phyloP scores from a whole-genome alignment of 2,797 vertebrate genomes.

The Chiloscyllium punctatum region DNA sequence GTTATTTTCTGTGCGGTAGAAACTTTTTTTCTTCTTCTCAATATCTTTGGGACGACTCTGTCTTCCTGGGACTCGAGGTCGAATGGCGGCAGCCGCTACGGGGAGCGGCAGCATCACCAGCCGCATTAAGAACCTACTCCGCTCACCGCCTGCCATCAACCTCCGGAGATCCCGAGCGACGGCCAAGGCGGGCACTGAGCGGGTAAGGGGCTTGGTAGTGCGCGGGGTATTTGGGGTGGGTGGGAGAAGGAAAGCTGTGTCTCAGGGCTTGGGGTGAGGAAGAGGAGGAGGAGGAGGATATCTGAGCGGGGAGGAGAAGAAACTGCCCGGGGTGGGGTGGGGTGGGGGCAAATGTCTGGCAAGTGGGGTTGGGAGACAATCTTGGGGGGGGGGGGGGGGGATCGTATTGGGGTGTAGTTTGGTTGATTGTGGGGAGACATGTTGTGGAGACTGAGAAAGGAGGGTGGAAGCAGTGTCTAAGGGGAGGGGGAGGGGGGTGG shows the following conservation, averaged over 20 bases:
- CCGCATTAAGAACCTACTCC: constrained; percentile 18
- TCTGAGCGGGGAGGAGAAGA: not conserved
- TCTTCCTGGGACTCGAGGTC: not conserved
- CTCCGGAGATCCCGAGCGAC: not conserved
- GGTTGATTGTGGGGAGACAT: not conserved
- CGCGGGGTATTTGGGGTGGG: not conserved
- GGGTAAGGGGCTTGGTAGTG: not conserved
- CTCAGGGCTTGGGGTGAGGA: not conserved
- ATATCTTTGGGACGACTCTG: not conserved
- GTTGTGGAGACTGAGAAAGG: not conserved
- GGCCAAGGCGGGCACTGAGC: not conserved
- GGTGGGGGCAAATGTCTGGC: not conserved
- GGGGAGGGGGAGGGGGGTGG: too few species aligned
- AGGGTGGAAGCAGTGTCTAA: not conserved
- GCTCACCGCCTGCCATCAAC: not conserved
- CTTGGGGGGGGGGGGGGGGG: too few species aligned
- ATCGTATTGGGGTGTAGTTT: not conserved
- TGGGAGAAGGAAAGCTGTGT: too few species aligned
- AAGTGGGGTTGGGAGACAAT: not conserved
- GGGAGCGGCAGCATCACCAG: constrained; percentile 10
- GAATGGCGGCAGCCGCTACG: not conserved
- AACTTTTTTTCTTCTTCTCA: not conserved
- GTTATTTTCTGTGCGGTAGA: not conserved
- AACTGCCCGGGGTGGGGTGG: not conserved
- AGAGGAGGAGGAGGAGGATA: not conserved